phyloP scores from a whole-genome alignment of 1,140 invertebrate species.

The Streblospio benedicti region DNA sequence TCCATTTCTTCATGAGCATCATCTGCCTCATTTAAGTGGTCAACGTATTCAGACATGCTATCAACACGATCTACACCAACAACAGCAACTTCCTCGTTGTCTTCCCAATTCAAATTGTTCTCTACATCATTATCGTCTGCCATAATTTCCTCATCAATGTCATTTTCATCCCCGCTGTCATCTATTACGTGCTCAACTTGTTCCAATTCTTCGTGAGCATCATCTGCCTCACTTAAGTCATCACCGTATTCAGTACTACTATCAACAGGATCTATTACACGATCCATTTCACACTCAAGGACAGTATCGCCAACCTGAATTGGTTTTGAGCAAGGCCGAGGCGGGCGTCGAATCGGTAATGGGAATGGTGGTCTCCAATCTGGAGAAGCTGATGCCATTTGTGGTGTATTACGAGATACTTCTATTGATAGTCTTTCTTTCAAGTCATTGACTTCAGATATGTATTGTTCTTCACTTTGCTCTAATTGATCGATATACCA shows the following conservation, averaged over 20 bases:
- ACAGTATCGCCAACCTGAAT: too few species aligned
- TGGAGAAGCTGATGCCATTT: constrained; percentile 41
- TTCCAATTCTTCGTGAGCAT: constrained; percentile 27
- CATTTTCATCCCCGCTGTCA: constrained; percentile 66
- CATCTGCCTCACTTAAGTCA: too few species aligned
- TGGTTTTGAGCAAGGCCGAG: too few species aligned
- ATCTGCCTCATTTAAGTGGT: too few species aligned
- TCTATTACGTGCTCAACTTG: constrained; percentile 35
- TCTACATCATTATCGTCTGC: too few species aligned
- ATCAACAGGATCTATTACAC: too few species aligned
- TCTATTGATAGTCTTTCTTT: too few species aligned
- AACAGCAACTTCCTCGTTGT: not conserved
- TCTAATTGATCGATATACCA: too few species aligned
- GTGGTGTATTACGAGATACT: not conserved
- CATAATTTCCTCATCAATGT: constrained; percentile 74
- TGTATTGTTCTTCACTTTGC: constrained; percentile 68
- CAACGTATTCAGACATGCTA: too few species aligned
- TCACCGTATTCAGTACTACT: constrained; percentile 38
- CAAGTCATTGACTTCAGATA: too few species aligned
- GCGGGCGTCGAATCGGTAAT: not conserved
- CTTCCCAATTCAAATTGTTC: constrained; percentile 13
- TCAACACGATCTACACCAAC: too few species aligned
- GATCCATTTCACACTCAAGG: not conserved
- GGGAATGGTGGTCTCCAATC: constrained; percentile 56
- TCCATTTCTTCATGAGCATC: constrained; percentile 29